These are phyloP conservation scores for Arothron firmamentum DNA, from an alignment of 2,113 vertebrate species.

Conservation along the genomic window DNA sequence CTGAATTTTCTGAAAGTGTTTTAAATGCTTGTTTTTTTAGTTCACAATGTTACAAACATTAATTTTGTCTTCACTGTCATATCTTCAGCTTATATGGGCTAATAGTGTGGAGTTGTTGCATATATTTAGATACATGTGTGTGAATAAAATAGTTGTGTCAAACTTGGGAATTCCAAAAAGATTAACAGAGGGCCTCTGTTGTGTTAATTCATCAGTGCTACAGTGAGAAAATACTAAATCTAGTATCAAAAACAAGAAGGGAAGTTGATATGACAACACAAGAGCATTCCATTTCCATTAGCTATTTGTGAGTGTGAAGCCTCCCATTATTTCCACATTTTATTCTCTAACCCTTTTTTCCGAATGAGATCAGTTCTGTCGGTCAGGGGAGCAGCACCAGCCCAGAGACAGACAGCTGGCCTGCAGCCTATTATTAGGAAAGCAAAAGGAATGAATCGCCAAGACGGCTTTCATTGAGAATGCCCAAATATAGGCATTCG, in stretches of 20 bases:
- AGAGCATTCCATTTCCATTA: background rate
- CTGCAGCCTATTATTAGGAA: slow-evolving; percentile 72
- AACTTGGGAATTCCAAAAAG: background rate
- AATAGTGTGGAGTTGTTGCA: no score
- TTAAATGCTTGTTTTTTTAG: no score
- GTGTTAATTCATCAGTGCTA: background rate
- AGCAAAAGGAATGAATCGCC: slow-evolving; percentile 74
- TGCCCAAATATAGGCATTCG: slow-evolving; percentile 81
- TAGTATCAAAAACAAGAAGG: background rate
- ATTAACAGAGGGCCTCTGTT: background rate
- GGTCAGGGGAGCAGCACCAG: slow-evolving; percentile 45
- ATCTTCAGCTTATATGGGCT: no score
- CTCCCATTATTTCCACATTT: slow-evolving; percentile 37
- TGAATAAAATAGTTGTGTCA: no score
- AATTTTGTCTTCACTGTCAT: no score
- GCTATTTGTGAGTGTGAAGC: slow-evolving; percentile 1
- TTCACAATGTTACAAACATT: no score
- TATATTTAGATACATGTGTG: no score
- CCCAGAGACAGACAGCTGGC: slow-evolving; percentile 62
- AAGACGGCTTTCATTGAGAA: slow-evolving; percentile 66
- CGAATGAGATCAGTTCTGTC: slow-evolving; percentile 20
- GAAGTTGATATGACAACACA: background rate
- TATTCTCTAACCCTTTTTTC: slow-evolving; percentile 29
- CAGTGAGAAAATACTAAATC: no score
- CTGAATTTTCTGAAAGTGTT: no score